Evolutionary conservation across 2,888 invertebrate species (phyloP), one percentile per base, ranked within the genome.

Genomic region (Eurytoma adleriae): DNA sequence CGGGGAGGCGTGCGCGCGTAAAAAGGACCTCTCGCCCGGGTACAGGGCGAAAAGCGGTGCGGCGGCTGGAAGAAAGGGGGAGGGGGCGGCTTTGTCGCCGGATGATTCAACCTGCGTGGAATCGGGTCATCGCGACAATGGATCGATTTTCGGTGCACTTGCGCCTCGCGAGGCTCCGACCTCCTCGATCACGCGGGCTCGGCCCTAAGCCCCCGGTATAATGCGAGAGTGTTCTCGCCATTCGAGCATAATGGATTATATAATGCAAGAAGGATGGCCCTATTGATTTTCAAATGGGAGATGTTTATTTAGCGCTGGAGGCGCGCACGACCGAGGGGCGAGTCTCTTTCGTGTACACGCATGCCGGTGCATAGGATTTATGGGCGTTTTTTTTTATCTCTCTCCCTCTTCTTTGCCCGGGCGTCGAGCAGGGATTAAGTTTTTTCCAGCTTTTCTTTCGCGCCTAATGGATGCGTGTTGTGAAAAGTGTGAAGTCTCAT

Each of bases 61-160:
- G 40, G 30, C 20, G 20, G 14, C 56, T 24, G 59, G 4, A 1
- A 24, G 24, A 24, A 24, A n/a, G n/a, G 24, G 2, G 24, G 16
- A 62, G n/a, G 7, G 61, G 56, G 59, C 68, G 56, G 57, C 73
- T 79, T 80, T 67, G 66, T 75, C 67, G 13, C 52, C 40, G 84
- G 86, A 84, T 85, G 88, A 89, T 86, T 88, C 88, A 88, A 88
- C 87, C 86, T 87, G 86, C 79, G 14, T 10, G 84, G 84, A 86
- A 88, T 86, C 86, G 86, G 85, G 86, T 86, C 86, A 86, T 40
- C 83, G 84, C 84, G 87, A 88, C 87, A 88, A 87, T 87, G 80
- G 87, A 88, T 88, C 88, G 88, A 88, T 88, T 87, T 87, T 40
- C 40, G 86, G 86, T 87, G 86, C 85, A 86, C 87, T 87, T 84